These are phyloP conservation scores for Puntigrus tetrazona DNA, from an alignment of 2,113 vertebrate genomes.

Conservation along the genomic window DNA sequence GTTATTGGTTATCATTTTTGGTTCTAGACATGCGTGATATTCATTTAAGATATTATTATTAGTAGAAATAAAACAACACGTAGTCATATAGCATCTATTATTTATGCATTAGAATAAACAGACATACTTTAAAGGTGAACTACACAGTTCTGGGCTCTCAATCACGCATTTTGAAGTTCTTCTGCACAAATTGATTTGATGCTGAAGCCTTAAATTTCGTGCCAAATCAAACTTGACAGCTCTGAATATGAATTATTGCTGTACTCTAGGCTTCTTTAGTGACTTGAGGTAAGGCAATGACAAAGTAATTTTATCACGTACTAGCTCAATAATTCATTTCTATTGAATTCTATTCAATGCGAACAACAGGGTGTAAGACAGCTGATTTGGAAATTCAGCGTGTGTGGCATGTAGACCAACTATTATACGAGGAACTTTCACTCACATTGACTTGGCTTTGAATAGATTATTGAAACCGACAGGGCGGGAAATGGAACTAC, in stretches of 20 bases:
- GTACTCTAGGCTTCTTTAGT: not conserved
- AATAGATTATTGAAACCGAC: conserved; percentile 34
- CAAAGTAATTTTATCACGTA: not conserved
- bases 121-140: not conserved
- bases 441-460: conserved; percentile 26
- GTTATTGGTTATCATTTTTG: not conserved
- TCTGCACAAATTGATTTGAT: not conserved
- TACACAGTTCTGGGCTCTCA: not conserved
- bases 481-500: conserved; percentile 32
- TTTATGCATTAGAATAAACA: not conserved
- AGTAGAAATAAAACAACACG: not conserved
- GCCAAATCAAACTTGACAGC: not conserved
- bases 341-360: not conserved
- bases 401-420: not conserved
- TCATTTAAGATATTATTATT: not conserved
- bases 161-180: not conserved
- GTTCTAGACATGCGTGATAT: not conserved
- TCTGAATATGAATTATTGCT: not conserved
- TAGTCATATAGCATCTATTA: not conserved
- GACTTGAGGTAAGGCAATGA: not conserved
- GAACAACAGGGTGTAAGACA: not conserved
- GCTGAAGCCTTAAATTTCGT: not conserved
- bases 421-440: conserved; percentile 4
- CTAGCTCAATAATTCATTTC: not conserved
- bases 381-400: not conserved